Evolutionary conservation across 2,888 invertebrate genomes (phyloP).

Genomic region (Agonum fuliginosum): DNA sequence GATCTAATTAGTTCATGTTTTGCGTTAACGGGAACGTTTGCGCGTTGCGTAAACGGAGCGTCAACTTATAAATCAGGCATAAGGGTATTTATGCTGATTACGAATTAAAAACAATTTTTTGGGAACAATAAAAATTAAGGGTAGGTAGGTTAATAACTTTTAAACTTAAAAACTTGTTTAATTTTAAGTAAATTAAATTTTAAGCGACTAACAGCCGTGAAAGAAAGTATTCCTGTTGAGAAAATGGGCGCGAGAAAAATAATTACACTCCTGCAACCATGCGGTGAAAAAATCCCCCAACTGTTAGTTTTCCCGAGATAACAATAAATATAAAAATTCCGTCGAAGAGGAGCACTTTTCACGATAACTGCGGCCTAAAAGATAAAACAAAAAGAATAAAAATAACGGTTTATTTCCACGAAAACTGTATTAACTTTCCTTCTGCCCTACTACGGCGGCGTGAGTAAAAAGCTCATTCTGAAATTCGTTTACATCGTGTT

Average conservation of each 20-base stretch:
- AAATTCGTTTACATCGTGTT: constrained; percentile 50
- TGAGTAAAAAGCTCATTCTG: constrained; percentile 43
- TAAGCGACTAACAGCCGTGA: no score
- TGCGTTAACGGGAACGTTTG: no score
- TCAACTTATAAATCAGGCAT: no score
- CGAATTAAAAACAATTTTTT: no score
- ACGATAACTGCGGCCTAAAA: constrained; percentile 56
- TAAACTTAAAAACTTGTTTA: no score
- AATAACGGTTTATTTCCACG: constrained; percentile 51
- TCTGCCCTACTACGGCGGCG: constrained; percentile 3
- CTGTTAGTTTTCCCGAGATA: constrained; percentile 54
- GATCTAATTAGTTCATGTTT: no score
- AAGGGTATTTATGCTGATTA: no score
- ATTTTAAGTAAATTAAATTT: no score
- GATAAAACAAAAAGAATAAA: constrained; percentile 56
- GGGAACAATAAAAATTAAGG: no score
- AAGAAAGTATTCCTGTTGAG: no score
- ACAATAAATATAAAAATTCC: constrained; percentile 55
- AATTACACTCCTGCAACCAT: constrained; percentile 34
- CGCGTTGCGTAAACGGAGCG: no score
- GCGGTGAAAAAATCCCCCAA: constrained; percentile 43
- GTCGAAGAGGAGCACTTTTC: constrained; percentile 47
- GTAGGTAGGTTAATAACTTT: no score
- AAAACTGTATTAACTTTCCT: constrained; percentile 49
- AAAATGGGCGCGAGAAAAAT: constrained; percentile 37